Percentiles rank a stretch among this genome's conserved stretches.
phyloP scores from a whole-genome alignment of 2,888 invertebrate species.

The Tricholauxania praeusta region DNA sequence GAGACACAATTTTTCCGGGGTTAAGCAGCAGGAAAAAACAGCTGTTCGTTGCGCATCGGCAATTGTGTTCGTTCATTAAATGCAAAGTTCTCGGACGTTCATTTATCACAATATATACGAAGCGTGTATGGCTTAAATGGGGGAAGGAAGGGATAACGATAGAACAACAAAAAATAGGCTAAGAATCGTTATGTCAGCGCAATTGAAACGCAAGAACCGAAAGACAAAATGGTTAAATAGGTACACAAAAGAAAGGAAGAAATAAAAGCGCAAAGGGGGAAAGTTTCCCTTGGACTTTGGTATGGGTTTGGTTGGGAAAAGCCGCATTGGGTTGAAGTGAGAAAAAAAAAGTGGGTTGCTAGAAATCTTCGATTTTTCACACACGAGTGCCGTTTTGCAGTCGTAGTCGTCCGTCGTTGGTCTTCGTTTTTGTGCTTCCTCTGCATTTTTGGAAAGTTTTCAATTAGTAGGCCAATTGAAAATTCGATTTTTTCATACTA shows the following conservation, averaged over 20 bases:
- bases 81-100: slow-evolving; percentile 17
- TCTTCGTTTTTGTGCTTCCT: slow-evolving; percentile 21
- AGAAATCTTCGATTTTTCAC: slow-evolving; percentile 49
- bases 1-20: slow-evolving; percentile 33
- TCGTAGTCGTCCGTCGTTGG: slow-evolving; percentile 7
- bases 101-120: background rate
- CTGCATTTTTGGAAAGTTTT: background rate
- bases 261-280: background rate
- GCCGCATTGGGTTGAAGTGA: slow-evolving; percentile 41
- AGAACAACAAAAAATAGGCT: background rate
- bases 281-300: slow-evolving; percentile 3
- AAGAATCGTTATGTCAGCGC: slow-evolving; percentile 22
- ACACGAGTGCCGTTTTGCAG: slow-evolving; percentile 7
- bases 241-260: background rate
- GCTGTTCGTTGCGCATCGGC: slow-evolving; percentile 32
- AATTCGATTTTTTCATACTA: slow-evolving; percentile 15
- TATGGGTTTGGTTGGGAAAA: slow-evolving; percentile 32
- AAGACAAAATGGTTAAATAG: slow-evolving; percentile 4
- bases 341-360: slow-evolving; percentile 45
- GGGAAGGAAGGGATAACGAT: background rate
- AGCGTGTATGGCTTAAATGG: background rate
- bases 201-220: slow-evolving; percentile 15
- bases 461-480: slow-evolving; percentile 5
- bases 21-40: slow-evolving; percentile 30
- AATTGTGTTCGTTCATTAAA: background rate